These are phyloP conservation scores for Erythrocercus mccallii DNA, from an alignment of 2,113 vertebrate species.

Conservation along the genomic window DNA sequence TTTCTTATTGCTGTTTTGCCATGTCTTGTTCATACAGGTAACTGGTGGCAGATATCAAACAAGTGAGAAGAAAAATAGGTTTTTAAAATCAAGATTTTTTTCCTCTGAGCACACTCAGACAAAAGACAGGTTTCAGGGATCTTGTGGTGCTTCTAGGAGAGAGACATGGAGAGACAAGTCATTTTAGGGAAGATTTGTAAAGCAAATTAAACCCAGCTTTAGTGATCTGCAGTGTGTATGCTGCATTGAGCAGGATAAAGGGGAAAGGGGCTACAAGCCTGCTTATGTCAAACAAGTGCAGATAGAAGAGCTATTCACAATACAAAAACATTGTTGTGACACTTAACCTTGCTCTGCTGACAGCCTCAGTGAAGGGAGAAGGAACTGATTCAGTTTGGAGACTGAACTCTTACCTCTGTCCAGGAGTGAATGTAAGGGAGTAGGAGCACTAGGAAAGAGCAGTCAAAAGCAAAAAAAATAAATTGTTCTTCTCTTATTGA, in stretches of 20 bases:
- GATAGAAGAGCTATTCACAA: not conserved
- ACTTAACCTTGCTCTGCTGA: not conserved
- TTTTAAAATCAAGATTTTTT: not conserved
- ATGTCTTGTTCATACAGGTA: not conserved
- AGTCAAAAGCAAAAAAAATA: not conserved
- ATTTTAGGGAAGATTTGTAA: not conserved
- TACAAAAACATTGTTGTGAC: not conserved
- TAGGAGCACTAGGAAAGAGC: not conserved
- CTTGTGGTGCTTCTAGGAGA: not conserved
- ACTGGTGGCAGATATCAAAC: not conserved
- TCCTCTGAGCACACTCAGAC: not conserved
- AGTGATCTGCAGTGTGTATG: not conserved
- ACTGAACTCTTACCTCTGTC: not conserved
- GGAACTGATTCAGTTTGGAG: not conserved
- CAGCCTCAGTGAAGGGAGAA: not conserved
- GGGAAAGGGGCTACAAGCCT: not conserved
- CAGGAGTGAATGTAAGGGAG: not conserved
- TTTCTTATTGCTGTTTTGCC: not conserved
- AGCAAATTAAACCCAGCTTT: not conserved
- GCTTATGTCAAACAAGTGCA: not conserved
- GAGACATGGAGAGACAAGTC: not conserved
- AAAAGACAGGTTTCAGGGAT: not conserved
- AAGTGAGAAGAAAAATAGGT: not conserved
- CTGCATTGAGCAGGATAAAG: not conserved
- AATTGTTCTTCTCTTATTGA: not conserved